These are phyloP conservation scores for Caenorhabditis auriculariae DNA, from an alignment of 2,888 invertebrate genomes.

Conservation along the genomic window DNA sequence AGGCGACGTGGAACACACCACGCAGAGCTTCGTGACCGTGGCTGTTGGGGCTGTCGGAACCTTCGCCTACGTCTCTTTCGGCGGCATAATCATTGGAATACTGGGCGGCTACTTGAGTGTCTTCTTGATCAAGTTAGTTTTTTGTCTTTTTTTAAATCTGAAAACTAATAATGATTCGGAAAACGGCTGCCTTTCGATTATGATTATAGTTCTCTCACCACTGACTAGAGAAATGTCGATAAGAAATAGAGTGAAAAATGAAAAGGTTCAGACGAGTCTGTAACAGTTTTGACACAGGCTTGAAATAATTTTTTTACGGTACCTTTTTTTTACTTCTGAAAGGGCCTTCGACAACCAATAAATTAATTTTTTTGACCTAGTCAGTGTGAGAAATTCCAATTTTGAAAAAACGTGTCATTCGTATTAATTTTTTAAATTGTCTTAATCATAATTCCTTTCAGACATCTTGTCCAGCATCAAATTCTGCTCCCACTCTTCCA, in stretches of 20 bases:
- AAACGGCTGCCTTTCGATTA: background rate
- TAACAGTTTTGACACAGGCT: too few species aligned
- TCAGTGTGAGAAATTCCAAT: too few species aligned
- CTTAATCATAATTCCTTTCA: constrained; percentile 1
- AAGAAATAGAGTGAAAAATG: too few species aligned
- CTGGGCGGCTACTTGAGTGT: constrained; percentile 41
- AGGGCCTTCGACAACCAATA: too few species aligned
- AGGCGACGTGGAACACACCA: constrained; percentile 9
- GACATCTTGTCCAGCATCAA: constrained; percentile 16
- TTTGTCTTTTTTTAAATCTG: background rate
- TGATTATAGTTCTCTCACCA: background rate
- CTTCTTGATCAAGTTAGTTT: constrained; percentile 42
- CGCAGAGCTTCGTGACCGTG: background rate
- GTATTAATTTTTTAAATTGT: too few species aligned
- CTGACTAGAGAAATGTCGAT: background rate
- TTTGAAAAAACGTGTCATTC: too few species aligned
- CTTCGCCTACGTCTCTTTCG: constrained; percentile 47
- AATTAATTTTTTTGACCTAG: too few species aligned
- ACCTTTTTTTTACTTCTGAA: too few species aligned
- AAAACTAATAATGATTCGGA: background rate
- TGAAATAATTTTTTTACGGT: too few species aligned
- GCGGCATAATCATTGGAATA: constrained; percentile 47
- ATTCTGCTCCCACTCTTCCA: constrained; percentile 92
- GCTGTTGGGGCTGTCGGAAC: constrained; percentile 2
- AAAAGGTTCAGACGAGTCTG: too few species aligned